A percentile compares a stretch with the other conserved stretches of the same genome.
Evolutionary conservation across 2,797 vertebrate species (phyloP).

Genomic region (Fratercula arctica): DNA sequence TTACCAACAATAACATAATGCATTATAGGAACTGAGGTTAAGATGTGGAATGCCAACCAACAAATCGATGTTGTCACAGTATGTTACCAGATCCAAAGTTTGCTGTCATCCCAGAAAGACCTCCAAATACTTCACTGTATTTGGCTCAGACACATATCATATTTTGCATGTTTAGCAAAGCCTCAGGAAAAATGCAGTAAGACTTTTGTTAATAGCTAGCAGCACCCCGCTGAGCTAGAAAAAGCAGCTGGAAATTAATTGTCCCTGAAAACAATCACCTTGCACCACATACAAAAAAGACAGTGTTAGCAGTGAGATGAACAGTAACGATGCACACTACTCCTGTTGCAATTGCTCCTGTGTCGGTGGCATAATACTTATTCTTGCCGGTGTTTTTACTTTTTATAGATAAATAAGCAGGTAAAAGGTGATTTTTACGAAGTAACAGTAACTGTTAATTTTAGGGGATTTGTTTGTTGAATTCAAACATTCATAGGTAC

Average conservation of each 20-base stretch:
- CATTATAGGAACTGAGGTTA: not conserved
- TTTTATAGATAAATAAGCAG: not conserved
- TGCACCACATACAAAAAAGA: not conserved
- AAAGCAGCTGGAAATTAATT: not conserved
- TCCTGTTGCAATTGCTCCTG: not conserved
- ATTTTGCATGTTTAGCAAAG: not conserved
- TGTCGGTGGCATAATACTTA: not conserved
- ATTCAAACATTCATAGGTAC: not conserved
- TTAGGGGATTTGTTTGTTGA: not conserved
- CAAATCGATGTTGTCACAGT: not conserved
- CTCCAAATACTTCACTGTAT: not conserved
- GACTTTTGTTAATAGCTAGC: not conserved
- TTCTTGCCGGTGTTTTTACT: not conserved
- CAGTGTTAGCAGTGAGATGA: not conserved
- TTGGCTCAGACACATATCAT: not conserved
- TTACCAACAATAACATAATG: not conserved
- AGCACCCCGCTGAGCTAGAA: not conserved
- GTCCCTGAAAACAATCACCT: not conserved
- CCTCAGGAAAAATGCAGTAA: not conserved
- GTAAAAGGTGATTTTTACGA: not conserved
- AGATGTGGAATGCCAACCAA: not conserved
- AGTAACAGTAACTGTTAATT: not conserved
- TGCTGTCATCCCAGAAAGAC: not conserved
- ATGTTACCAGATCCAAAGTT: not conserved
- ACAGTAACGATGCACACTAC: not conserved